Evolutionary conservation across 2,113 vertebrate genomes (phyloP).

Genomic region (Dipodomys stephensi): DNA sequence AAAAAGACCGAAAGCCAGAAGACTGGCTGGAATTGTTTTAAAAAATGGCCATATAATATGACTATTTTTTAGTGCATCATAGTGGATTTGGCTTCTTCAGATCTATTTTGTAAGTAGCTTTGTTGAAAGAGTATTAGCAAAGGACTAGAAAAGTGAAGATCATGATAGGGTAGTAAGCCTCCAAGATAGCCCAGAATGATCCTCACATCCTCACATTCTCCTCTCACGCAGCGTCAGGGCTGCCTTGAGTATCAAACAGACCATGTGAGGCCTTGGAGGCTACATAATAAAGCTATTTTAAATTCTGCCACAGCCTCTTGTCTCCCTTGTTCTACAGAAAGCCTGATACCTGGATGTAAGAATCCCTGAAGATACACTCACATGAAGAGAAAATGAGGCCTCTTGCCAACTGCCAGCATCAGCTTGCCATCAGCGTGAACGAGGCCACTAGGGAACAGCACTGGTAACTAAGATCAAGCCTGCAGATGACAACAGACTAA

Average conservation of each 20-base stretch:
- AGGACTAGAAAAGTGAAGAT: background rate
- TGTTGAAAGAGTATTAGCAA: background rate
- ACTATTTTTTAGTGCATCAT: background rate
- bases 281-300: background rate
- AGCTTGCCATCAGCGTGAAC: background rate
- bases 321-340: background rate
- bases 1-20: background rate
- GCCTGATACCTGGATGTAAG: background rate
- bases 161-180: background rate
- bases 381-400: background rate
- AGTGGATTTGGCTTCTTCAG: conserved; percentile 2
- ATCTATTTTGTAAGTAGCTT: conserved; percentile 16
- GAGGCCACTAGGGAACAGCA: background rate
- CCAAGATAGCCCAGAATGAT: background rate
- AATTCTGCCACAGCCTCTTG: background rate
- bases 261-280: background rate
- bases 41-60: background rate
- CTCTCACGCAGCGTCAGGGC: background rate
- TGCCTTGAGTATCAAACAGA: background rate
- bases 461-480: background rate
- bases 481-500: background rate
- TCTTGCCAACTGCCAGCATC: background rate
- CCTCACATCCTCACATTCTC: background rate
- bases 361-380: background rate
- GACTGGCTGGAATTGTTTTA: background rate